These are phyloP conservation scores for Physeter macrocephalus DNA, from an alignment of 2,113 vertebrate genomes.

Conservation along the genomic window DNA sequence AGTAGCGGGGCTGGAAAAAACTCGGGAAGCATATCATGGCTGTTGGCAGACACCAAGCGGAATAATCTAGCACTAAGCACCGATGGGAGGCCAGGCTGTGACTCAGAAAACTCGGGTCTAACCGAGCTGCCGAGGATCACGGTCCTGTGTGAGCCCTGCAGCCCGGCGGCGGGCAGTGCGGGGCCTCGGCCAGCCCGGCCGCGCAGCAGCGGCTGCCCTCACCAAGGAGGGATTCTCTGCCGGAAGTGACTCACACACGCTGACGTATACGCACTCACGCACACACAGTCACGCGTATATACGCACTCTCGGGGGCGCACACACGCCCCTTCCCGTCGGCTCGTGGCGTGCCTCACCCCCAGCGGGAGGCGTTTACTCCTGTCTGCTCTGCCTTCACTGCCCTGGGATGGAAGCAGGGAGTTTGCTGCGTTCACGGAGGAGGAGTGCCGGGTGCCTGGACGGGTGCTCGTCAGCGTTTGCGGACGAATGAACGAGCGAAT, in stretches of 20 bases:
- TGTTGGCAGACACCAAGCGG: neutral
- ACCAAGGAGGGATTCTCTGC: neutral
- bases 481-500: accelerated
- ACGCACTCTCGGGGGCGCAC: no score
- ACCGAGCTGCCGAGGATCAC: accelerated
- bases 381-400: neutral
- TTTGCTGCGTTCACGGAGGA: accelerated
- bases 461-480: accelerated
- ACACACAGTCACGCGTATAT: neutral
- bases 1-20: accelerated
- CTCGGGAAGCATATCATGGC: accelerated
- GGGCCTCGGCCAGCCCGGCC: neutral
- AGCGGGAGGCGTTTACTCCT: accelerated
- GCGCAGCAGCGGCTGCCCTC: neutral
- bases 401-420: neutral
- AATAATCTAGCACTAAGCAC: accelerated
- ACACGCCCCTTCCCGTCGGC: neutral
- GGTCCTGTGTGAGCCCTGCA: neutral
- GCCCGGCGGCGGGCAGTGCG: neutral
- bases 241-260: neutral
- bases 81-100: neutral
- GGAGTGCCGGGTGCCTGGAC: neutral
- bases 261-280: neutral
- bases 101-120: neutral
- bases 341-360: neutral